A percentile compares a stretch with the other conserved stretches of the same genome.
Conservation (phyloP, 64 coral and sea anemone species). For the Pocillopora verrucosa region DNA sequence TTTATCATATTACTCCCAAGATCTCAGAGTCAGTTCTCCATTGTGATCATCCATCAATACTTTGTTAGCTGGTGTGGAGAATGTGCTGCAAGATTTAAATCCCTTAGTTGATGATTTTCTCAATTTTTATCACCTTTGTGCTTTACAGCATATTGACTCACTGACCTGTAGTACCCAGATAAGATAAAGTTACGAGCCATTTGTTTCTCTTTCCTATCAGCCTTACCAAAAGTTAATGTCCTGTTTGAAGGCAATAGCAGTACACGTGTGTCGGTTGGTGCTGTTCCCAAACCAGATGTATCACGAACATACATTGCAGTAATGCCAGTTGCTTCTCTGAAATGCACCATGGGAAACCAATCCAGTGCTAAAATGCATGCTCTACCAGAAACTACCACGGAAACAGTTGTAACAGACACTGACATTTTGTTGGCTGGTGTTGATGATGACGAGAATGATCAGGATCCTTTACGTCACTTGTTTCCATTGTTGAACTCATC, state of each 20-base stretch:
- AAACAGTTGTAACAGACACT: conserved; percentile 87
- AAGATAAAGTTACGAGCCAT: too few relatives aligned
- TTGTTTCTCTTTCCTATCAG: background rate
- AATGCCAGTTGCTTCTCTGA: conserved; percentile 66
- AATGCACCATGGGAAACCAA: conserved; percentile 50
- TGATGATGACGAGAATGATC: conserved; percentile 87
- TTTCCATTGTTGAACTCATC: conserved; percentile 79
- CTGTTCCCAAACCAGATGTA: conserved; percentile 71
- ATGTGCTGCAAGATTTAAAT: too few relatives aligned
- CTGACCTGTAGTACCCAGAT: too few relatives aligned
- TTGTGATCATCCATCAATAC: too few relatives aligned
- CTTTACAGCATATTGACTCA: too few relatives aligned
- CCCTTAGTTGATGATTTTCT: too few relatives aligned
- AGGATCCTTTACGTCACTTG: conserved; percentile 71
- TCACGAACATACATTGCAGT: conserved; percentile 86
- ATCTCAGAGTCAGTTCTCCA: too few relatives aligned
- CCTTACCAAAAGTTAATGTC: conserved; percentile 64
- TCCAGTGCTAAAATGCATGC: conserved; percentile 47
- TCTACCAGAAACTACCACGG: conserved; percentile 68
- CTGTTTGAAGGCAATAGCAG: conserved; percentile 54
- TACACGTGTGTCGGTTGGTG: conserved; percentile 53
- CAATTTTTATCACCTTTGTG: too few relatives aligned
- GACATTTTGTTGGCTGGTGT: conserved; percentile 88
- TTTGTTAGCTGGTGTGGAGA: background rate
- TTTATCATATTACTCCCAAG: too few relatives aligned